These are phyloP conservation scores for Drosophila orosa DNA, from an alignment of 1,140 invertebrate genomes.

Conservation along the genomic window DNA sequence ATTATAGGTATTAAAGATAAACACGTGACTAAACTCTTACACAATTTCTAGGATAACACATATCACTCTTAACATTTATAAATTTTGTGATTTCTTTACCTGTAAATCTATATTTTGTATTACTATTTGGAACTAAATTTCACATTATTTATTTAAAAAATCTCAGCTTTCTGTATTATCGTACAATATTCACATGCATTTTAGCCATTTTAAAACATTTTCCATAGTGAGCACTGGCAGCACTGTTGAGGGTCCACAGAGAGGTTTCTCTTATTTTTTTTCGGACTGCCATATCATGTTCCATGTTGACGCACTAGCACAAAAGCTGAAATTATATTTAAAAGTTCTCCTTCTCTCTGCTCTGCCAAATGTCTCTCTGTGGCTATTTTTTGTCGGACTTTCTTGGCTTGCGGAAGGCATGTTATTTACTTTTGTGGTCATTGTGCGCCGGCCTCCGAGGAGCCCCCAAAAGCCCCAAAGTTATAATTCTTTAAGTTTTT, in stretches of 20 bases:
- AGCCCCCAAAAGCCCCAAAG: conserved; percentile 72
- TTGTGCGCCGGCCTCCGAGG: conserved; percentile 54
- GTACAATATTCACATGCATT: background rate
- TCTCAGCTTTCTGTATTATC: background rate
- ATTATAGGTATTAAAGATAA: too few species aligned
- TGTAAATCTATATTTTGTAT: too few species aligned
- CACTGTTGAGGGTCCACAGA: conserved; percentile 47
- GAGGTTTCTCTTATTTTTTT: conserved; percentile 41
- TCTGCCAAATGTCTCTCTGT: conserved; percentile 6
- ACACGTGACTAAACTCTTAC: too few species aligned
- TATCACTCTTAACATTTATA: too few species aligned
- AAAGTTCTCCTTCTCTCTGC: conserved; percentile 46
- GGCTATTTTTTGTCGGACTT: conserved; percentile 19
- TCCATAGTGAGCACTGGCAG: background rate
- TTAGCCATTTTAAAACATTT: background rate
- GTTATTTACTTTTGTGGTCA: conserved; percentile 82
- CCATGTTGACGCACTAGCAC: conserved; percentile 79
- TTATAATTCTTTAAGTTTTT: conserved; percentile 83
- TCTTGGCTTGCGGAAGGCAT: conserved; percentile 46
- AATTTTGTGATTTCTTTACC: too few species aligned
- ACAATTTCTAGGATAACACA: too few species aligned
- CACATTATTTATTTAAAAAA: background rate
- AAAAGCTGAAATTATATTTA: conserved; percentile 81
- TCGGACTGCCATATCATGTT: conserved; percentile 73
- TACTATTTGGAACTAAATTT: background rate